A percentile compares a stretch with the other conserved stretches of the same genome.
Evolutionary conservation across 2,888 invertebrate species (phyloP).

Genomic region (Dolomedes plantarius): DNA sequence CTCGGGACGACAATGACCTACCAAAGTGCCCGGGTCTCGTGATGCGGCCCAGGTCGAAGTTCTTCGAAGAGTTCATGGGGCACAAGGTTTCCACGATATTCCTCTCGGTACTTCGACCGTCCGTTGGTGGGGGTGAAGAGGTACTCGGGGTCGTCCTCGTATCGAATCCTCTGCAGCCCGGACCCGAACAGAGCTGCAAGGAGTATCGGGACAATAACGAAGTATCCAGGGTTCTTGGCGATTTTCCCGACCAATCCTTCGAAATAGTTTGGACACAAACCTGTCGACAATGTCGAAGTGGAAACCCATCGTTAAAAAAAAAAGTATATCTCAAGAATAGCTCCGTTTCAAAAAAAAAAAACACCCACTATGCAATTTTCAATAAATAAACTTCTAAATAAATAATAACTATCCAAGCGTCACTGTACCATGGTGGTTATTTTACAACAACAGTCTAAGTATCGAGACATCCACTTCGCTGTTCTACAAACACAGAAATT

Average conservation of each 20-base stretch:
- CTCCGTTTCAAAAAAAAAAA: too few species aligned
- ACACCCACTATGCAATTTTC: background rate
- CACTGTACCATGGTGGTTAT: slow-evolving; percentile 9
- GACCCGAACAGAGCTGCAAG: slow-evolving; percentile 88
- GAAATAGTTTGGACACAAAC: slow-evolving; percentile 71
- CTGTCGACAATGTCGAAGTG: slow-evolving; percentile 72
- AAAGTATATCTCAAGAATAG: too few species aligned
- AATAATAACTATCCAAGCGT: background rate
- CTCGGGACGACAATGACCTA: slow-evolving; percentile 88
- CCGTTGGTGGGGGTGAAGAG: slow-evolving; percentile 92
- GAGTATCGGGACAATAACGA: slow-evolving; percentile 89
- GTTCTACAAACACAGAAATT: slow-evolving; percentile 4
- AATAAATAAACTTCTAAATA: background rate
- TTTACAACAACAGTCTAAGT: background rate
- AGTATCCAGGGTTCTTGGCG: slow-evolving; percentile 90
- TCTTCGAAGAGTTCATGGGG: slow-evolving; percentile 90
- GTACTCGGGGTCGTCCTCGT: slow-evolving; percentile 95
- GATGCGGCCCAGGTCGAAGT: slow-evolving; percentile 90
- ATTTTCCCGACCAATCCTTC: slow-evolving; percentile 84
- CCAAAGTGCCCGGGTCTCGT: slow-evolving; percentile 94
- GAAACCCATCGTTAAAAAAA: background rate
- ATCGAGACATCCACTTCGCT: background rate
- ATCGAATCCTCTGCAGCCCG: slow-evolving; percentile 89
- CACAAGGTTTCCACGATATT: slow-evolving; percentile 88
- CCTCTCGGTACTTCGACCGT: slow-evolving; percentile 83